phyloP scores from a whole-genome alignment of 2,888 invertebrate genomes.

The Digitonthophagus gazella region DNA sequence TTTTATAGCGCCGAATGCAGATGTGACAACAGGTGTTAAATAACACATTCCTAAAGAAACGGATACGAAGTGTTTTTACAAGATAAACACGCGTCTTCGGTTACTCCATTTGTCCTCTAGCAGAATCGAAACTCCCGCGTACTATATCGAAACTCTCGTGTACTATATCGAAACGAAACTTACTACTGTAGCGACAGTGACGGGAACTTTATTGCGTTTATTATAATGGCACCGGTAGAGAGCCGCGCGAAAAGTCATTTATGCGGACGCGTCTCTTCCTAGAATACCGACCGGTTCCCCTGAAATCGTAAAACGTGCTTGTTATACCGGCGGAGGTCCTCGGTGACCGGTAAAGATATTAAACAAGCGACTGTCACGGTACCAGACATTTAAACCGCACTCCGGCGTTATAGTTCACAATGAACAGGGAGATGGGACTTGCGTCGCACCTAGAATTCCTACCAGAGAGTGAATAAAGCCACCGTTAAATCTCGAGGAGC shows the following conservation, averaged over 20 bases:
- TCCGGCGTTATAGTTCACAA: neutral
- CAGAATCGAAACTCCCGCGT: too few relatives aligned
- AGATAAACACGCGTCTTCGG: neutral
- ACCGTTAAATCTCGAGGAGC: neutral
- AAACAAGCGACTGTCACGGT: neutral
- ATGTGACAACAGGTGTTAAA: neutral
- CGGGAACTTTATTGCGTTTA: slow-evolving; percentile 11
- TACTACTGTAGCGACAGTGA: too few relatives aligned
- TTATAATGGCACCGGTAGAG: slow-evolving; percentile 17
- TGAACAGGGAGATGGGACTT: neutral
- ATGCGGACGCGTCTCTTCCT: slow-evolving; percentile 11
- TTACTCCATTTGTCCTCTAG: neutral
- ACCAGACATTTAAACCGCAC: neutral
- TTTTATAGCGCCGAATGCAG: neutral
- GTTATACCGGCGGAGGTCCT: slow-evolving; percentile 17
- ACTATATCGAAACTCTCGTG: too few relatives aligned
- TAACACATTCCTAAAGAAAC: neutral
- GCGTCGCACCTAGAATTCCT: neutral
- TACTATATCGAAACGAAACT: too few relatives aligned
- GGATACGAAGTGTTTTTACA: neutral
- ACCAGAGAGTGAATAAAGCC: neutral
- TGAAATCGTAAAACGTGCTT: slow-evolving; percentile 24
- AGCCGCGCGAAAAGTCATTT: slow-evolving; percentile 12
- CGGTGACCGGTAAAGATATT: slow-evolving; percentile 7
- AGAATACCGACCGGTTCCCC: slow-evolving; percentile 16